Conservation (phyloP, 2,888 invertebrate species). For the Tachystola acroxantha region DNA sequence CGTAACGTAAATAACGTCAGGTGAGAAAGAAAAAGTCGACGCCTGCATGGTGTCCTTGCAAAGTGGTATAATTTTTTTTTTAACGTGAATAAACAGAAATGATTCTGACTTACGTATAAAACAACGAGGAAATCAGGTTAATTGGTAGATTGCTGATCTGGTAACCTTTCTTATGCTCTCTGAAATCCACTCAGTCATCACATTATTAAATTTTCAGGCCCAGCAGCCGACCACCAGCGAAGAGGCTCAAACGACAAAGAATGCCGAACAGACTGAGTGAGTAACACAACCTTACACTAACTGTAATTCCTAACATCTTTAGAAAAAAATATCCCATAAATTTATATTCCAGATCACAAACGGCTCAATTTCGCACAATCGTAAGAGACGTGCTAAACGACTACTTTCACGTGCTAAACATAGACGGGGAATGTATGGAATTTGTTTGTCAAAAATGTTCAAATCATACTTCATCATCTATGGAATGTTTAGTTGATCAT, state of each 20-base stretch:
- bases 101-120: too few relatives aligned
- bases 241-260: slow-evolving; percentile 9
- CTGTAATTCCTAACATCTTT: too few relatives aligned
- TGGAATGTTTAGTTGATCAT: slow-evolving; percentile 35
- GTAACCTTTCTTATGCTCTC: too few relatives aligned
- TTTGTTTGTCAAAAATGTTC: slow-evolving; percentile 51
- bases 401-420: slow-evolving; percentile 32
- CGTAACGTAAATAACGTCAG: too few relatives aligned
- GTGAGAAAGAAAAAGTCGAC: too few relatives aligned
- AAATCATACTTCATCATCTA: slow-evolving; percentile 20
- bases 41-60: too few relatives aligned
- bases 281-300: too few relatives aligned
- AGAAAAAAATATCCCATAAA: neutral
- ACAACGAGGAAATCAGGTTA: too few relatives aligned
- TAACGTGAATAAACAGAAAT: too few relatives aligned
- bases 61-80: too few relatives aligned
- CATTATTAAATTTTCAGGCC: slow-evolving; percentile 15
- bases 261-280: slow-evolving; percentile 19
- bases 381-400: slow-evolving; percentile 34
- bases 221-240: slow-evolving; percentile 7
- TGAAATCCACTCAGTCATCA: too few relatives aligned
- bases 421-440: slow-evolving; percentile 29
- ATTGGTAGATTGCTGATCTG: too few relatives aligned
- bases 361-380: slow-evolving; percentile 17
- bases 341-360: slow-evolving; percentile 41